Evolutionary conservation across 2,113 vertebrate genomes (phyloP).

Genomic region (Heterotilapia buettikoferi): DNA sequence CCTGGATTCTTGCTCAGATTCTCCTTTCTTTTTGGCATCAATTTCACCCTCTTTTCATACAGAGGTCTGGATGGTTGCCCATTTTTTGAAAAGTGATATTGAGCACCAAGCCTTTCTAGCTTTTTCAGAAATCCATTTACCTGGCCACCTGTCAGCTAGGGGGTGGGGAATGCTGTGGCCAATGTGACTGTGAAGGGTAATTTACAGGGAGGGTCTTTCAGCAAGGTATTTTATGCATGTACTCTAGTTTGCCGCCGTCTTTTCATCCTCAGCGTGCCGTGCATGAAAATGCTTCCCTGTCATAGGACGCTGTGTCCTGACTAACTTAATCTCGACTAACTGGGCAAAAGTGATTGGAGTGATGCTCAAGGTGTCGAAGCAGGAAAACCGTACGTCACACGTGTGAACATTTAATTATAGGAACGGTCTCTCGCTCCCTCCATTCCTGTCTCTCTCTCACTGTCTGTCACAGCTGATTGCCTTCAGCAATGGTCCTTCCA

Average conservation of each 20-base stretch:
- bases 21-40: neutral
- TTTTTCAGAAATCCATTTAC: conserved; percentile 33
- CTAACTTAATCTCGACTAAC: conserved; percentile 32
- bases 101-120: conserved; percentile 21
- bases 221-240: conserved; percentile 17
- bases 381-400: neutral
- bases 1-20: neutral
- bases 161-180: neutral
- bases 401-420: conserved; percentile 24
- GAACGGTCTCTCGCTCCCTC: neutral
- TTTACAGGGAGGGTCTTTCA: conserved; percentile 35
- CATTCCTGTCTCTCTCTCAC: neutral
- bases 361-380: conserved; percentile 16
- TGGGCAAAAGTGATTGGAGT: conserved; percentile 38
- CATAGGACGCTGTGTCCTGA: conserved; percentile 29
- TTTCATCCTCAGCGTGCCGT: neutral
- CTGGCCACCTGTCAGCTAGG: conserved; percentile 32
- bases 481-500: conserved; percentile 2
- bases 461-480: conserved; percentile 42
- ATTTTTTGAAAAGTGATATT: conserved; percentile 16
- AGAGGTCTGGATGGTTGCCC: conserved; percentile 30
- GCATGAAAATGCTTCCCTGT: conserved; percentile 36
- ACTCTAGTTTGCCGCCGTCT: conserved; percentile 7
- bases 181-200: conserved; percentile 59
- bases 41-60: conserved; percentile 15